These are phyloP conservation scores for Cryptus armator DNA, from an alignment of 2,888 invertebrate genomes.

Conservation along the genomic window DNA sequence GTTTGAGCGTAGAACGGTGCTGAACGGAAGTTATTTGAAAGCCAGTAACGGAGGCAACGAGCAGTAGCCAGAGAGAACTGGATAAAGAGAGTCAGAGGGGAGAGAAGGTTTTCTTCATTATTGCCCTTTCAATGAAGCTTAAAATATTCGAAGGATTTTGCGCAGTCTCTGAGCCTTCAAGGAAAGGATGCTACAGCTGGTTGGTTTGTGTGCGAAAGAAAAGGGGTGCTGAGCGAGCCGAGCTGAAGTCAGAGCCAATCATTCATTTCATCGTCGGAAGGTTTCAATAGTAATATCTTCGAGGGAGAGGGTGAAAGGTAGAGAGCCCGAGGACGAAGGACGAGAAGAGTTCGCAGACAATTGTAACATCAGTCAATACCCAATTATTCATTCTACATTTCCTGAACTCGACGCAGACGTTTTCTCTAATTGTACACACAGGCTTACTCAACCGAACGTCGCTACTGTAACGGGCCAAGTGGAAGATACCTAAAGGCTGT, in stretches of 20 bases:
- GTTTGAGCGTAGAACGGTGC: constrained; percentile 60
- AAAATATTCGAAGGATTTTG: constrained; percentile 74
- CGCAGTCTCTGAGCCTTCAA: constrained; percentile 17
- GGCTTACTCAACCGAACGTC: neutral
- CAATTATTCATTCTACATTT: constrained; percentile 73
- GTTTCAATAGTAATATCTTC: constrained; percentile 73
- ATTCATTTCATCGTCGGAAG: constrained; percentile 72
- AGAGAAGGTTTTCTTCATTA: constrained; percentile 75
- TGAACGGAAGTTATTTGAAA: constrained; percentile 68
- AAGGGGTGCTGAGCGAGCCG: neutral
- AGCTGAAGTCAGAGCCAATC: constrained; percentile 64
- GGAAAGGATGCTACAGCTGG: neutral
- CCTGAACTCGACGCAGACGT: neutral
- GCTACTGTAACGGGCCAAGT: no score
- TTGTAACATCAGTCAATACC: constrained; percentile 72
- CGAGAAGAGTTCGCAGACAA: constrained; percentile 52
- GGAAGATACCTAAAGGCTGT: neutral
- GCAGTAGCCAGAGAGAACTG: constrained; percentile 57
- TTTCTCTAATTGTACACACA: constrained; percentile 63
- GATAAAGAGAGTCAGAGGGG: constrained; percentile 61
- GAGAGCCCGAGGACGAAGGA: neutral
- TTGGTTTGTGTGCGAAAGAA: neutral
- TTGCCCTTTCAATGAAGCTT: constrained; percentile 79
- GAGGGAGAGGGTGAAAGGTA: neutral
- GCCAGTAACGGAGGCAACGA: constrained; percentile 54